Base-by-base conservation (phyloP, 2,797 vertebrate species). In the Astyanax mexicanus region DNA sequence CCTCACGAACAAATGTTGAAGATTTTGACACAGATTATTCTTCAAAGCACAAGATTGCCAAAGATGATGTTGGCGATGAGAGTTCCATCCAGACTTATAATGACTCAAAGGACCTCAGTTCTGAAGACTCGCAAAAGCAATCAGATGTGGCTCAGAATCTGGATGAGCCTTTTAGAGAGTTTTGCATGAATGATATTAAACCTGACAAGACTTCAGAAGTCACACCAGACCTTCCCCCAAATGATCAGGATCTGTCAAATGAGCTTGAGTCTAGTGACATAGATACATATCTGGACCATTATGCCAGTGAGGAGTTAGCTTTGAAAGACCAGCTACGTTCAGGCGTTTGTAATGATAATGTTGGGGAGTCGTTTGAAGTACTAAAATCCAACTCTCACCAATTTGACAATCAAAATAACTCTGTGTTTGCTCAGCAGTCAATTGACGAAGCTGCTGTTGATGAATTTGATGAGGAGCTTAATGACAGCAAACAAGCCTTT, bases 191-290 rank as follows among this genome's bases (percentile, higher is more conserved):
- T 42, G 64, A 19, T 21, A 64, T 60, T 11, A 77, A 82, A 72
- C 25, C 71, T 25, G 62, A 80, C 37, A 44, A 66, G 75, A 80
- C 82, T 7, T 61, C 88, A 83, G 89, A 93, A 35, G 83, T 32
- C 37, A 21, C 72, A 21, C 47, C 84, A 21, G 86, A 91, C 45
- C 85, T 89, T 44, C 86, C 88, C 38, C 85, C 87, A 23, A 87
- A 90, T 74, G 86, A 89, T 69, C 85, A 87, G 0, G 86, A 90
- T 6, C 85, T 89, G 81, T 87, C 87, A 57, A 86, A 89, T 76
- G 91, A 90, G 75, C 42, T 72, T 55, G 85, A 88, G 52, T 74
- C 85, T 64, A 80, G 84, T 25, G 45, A 85, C 6, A 78, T 89
- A n/a, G 82, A 87, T 73, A 79, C 86, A 49, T 67, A 75, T 66